Evolutionary conservation across 2,888 invertebrate species (phyloP).

Genomic region (Anagyrus pseudococci): DNA sequence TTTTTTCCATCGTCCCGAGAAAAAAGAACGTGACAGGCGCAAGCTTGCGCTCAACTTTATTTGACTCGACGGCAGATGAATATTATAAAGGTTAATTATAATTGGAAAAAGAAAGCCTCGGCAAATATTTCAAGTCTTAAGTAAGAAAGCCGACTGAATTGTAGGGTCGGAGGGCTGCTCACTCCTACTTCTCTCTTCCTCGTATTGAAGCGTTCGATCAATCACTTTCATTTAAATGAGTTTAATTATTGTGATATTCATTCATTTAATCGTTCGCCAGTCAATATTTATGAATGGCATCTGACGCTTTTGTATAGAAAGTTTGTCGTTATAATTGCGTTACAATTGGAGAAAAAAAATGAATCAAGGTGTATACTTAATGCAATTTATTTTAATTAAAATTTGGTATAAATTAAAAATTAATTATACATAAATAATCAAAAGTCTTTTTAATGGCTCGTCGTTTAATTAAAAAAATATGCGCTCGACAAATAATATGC

Average conservation of each 20-base stretch:
- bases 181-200: slow-evolving; percentile 4
- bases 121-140: slow-evolving; percentile 51
- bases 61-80: slow-evolving; percentile 46
- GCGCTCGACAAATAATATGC: too few relatives aligned
- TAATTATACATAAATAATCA: neutral
- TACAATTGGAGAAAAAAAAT: too few relatives aligned
- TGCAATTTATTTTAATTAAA: neutral
- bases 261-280: neutral
- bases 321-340: too few relatives aligned
- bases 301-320: neutral
- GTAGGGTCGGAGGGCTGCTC: neutral
- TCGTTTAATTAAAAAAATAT: too few relatives aligned
- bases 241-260: slow-evolving; percentile 25
- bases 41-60: too few relatives aligned
- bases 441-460: neutral
- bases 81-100: slow-evolving; percentile 57
- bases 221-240: slow-evolving; percentile 38
- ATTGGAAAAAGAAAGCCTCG: slow-evolving; percentile 47
- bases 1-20: too few relatives aligned
- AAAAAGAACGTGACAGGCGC: too few relatives aligned
- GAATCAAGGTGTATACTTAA: neutral
- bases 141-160: slow-evolving; percentile 18
- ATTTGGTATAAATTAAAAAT: neutral
- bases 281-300: slow-evolving; percentile 13
- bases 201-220: slow-evolving; percentile 19